phyloP scores from a whole-genome alignment of 2,797 vertebrate genomes.

The Agapornis canus region DNA sequence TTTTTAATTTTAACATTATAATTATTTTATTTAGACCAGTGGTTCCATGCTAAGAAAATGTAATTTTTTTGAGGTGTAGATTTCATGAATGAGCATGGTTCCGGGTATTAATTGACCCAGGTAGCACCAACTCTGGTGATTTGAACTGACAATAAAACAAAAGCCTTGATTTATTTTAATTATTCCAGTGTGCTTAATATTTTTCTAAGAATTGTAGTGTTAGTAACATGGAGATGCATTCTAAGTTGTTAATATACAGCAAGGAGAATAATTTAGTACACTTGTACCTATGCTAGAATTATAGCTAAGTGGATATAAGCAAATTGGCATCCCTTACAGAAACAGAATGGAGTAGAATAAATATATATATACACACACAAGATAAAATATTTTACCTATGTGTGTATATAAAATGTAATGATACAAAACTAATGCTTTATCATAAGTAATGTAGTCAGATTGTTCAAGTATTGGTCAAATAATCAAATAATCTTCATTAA shows the following conservation, averaged over 20 bases:
- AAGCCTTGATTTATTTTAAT: background rate
- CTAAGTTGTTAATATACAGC: background rate
- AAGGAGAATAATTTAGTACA: background rate
- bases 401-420: background rate
- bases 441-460: fast-evolving
- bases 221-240: background rate
- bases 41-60: background rate
- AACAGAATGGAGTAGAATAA: background rate
- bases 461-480: background rate
- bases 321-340: background rate
- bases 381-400: background rate
- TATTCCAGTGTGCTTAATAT: background rate
- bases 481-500: too few species aligned
- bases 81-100: background rate
- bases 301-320: background rate
- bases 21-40: background rate
- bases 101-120: background rate
- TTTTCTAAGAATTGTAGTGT: background rate
- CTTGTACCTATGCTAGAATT: background rate
- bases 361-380: background rate
- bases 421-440: background rate
- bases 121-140: background rate
- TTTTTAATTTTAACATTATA: background rate
- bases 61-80: background rate
- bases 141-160: background rate